A percentile compares a stretch with the other conserved stretches of the same genome.
Conservation (phyloP, 1,140 invertebrate species). For the Hylyphantes graminicola region DNA sequence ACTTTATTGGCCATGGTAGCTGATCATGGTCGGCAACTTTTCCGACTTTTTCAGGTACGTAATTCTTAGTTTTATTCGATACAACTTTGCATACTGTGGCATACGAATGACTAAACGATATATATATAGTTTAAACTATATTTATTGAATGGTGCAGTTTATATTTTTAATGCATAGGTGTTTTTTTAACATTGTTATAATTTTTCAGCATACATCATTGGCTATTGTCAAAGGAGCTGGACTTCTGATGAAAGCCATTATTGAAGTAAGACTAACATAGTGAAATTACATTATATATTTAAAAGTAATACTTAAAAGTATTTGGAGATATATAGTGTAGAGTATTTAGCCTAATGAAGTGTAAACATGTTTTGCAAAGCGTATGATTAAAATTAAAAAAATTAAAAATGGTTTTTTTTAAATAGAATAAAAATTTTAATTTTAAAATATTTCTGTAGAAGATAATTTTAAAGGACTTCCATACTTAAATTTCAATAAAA, state of each 20-base stretch:
- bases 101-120: slow-evolving; percentile 34
- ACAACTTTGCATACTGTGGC: neutral
- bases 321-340: neutral
- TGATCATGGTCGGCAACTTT: slow-evolving; percentile 87
- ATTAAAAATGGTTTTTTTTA: no score
- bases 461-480: no score
- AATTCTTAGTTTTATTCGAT: neutral
- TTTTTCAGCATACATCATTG: slow-evolving; percentile 88
- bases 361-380: neutral
- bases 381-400: no score
- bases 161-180: neutral
- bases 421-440: no score
- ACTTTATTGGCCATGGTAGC: slow-evolving; percentile 93
- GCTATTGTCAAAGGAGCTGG: slow-evolving; percentile 98
- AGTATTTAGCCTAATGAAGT: neutral
- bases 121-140: neutral
- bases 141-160: neutral
- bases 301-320: neutral
- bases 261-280: slow-evolving; percentile 74
- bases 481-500: no score
- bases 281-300: neutral
- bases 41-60: slow-evolving; percentile 89
- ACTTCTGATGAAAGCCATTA: slow-evolving; percentile 95
- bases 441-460: no score
- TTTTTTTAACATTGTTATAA: neutral